These are phyloP conservation scores for Tachysurus vachellii DNA, from an alignment of 2,113 vertebrate genomes.

Conservation along the genomic window DNA sequence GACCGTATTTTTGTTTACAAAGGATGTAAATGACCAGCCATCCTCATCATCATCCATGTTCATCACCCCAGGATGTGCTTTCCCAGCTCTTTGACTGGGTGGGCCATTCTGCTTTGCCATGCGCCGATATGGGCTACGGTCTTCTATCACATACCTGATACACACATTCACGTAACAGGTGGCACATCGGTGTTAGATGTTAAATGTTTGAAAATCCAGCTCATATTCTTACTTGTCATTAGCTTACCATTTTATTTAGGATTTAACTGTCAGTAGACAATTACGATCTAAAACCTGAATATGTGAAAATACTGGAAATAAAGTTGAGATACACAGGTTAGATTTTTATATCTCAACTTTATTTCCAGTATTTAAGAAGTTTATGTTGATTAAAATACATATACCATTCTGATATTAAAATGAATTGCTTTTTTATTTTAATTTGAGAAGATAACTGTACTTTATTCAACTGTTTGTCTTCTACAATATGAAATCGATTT, in stretches of 20 bases:
- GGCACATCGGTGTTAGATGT: background rate
- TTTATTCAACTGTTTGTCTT: background rate
- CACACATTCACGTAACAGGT: constrained; percentile 4
- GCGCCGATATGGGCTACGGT: constrained; percentile 85
- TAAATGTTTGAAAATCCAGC: background rate
- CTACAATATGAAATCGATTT: too few species aligned
- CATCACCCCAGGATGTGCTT: constrained; percentile 73
- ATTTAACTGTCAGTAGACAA: background rate
- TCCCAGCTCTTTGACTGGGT: constrained; percentile 62
- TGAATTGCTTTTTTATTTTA: background rate
- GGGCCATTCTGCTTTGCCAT: constrained; percentile 74
- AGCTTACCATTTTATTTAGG: background rate
- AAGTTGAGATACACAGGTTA: background rate
- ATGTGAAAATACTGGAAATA: background rate
- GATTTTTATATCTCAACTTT: background rate
- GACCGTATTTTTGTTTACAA: constrained; percentile 71
- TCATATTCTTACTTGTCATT: background rate
- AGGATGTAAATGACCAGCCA: constrained; percentile 75
- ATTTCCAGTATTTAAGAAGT: background rate
- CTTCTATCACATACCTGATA: constrained; percentile 86
- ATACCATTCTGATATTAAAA: background rate
- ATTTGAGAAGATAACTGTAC: too few species aligned
- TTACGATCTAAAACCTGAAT: background rate
- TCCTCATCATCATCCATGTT: constrained; percentile 79
- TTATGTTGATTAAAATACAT: background rate